A percentile compares a stretch with the other conserved stretches of the same genome.
Evolutionary conservation across 2,797 vertebrate species (phyloP).

Genomic region (Ctenopoma multispine): DNA sequence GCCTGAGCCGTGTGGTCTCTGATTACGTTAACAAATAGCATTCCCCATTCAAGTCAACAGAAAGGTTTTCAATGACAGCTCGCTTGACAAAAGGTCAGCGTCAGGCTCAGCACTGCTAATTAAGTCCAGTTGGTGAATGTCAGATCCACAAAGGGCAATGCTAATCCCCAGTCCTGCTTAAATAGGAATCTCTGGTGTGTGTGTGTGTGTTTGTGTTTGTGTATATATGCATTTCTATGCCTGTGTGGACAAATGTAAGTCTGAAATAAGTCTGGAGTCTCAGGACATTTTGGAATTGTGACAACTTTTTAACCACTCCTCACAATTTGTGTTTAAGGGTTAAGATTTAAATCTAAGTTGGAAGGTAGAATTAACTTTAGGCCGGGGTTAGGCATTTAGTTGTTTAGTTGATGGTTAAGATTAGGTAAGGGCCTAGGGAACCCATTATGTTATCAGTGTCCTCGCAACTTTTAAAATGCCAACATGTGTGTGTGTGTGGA

Average conservation of each 20-base stretch:
- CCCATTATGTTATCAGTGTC: too few relatives aligned
- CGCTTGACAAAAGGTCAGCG: slow-evolving; percentile 85
- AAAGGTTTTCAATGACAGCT: slow-evolving; percentile 87
- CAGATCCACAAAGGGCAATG: slow-evolving; percentile 86
- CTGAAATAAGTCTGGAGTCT: too few relatives aligned
- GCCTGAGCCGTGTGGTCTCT: slow-evolving; percentile 51
- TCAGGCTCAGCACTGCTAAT: slow-evolving; percentile 84
- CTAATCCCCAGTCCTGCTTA: slow-evolving; percentile 79
- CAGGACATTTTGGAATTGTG: neutral
- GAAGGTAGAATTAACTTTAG: too few relatives aligned
- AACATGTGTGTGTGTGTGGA: too few relatives aligned
- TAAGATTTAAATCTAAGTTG: too few relatives aligned
- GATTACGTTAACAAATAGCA: slow-evolving; percentile 86
- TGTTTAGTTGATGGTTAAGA: too few relatives aligned
- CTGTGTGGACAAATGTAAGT: neutral
- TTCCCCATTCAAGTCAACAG: slow-evolving; percentile 83
- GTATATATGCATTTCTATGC: neutral
- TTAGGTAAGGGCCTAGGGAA: too few relatives aligned
- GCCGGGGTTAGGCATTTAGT: too few relatives aligned
- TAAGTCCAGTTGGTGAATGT: slow-evolving; percentile 88
- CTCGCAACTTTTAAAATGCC: too few relatives aligned
- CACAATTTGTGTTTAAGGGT: neutral
- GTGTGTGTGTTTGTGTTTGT: slow-evolving; percentile 20
- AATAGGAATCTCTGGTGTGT: slow-evolving; percentile 53
- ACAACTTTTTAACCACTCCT: neutral